Evolutionary conservation across 2,113 vertebrate genomes (phyloP).

Genomic region (Puffinus mauretanicus): DNA sequence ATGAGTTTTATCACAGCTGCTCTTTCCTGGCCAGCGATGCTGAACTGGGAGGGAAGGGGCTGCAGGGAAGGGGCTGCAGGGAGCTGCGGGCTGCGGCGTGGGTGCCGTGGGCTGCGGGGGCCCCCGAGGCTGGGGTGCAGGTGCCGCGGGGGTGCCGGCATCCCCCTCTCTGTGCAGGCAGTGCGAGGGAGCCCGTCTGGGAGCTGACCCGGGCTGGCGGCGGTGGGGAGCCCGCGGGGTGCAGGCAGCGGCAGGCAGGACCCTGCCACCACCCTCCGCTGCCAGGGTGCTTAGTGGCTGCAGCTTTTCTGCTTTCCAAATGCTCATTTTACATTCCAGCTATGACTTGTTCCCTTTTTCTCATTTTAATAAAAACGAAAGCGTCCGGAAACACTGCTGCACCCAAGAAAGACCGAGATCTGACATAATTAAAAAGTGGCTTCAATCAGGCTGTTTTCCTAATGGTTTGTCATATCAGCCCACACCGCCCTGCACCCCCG

Average conservation of each 20-base stretch:
- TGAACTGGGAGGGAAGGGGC: background rate
- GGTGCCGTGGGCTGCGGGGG: background rate
- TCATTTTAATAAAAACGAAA: slow-evolving; percentile 70
- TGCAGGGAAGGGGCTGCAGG: no score
- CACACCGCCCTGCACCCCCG: slow-evolving; percentile 1
- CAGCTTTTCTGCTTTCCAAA: background rate
- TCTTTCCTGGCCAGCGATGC: slow-evolving; percentile 13
- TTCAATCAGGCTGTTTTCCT: slow-evolving; percentile 68
- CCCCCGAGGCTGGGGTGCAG: accelerated
- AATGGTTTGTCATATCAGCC: slow-evolving; percentile 68
- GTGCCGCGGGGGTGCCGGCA: background rate
- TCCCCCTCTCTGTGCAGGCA: background rate
- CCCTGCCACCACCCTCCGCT: background rate
- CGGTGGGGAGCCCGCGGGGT: background rate
- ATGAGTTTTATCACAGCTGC: slow-evolving; percentile 40
- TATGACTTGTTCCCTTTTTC: slow-evolving; percentile 58
- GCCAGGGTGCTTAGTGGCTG: background rate
- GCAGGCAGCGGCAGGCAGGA: background rate
- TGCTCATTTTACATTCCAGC: slow-evolving; percentile 53
- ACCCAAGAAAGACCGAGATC: slow-evolving; percentile 44
- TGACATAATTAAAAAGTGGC: slow-evolving; percentile 72
- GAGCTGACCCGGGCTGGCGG: background rate
- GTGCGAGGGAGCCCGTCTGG: accelerated
- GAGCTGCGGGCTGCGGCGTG: background rate
- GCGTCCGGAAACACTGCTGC: slow-evolving; percentile 50